Evolutionary conservation across 2,797 vertebrate species (phyloP).

Genomic region (Rachycentron canadum): DNA sequence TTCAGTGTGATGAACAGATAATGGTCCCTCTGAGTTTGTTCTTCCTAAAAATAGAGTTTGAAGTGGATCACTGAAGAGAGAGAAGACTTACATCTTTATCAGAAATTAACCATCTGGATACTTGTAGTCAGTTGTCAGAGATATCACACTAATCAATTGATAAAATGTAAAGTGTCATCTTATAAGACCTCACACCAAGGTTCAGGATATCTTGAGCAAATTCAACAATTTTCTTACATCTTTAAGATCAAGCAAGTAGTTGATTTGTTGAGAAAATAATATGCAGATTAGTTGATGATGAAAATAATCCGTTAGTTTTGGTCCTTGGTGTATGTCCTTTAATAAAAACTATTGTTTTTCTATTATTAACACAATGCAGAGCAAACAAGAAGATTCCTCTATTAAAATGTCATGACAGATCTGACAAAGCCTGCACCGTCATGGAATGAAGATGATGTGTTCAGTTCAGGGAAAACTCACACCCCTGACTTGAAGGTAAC

Average conservation of each 20-base stretch:
- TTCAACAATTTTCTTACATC: neutral
- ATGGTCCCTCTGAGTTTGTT: neutral
- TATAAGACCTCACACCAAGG: neutral
- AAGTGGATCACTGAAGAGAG: neutral
- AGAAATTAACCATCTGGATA: neutral
- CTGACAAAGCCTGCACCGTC: conserved; percentile 13
- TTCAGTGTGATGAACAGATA: conserved; percentile 3
- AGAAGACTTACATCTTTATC: neutral
- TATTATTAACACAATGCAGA: conserved; percentile 2
- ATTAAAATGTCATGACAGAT: conserved; percentile 35
- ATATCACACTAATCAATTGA: neutral
- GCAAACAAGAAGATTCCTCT: neutral
- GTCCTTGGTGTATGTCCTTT: no score
- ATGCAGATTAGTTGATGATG: neutral
- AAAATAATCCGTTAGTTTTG: no score
- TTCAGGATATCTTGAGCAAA: neutral
- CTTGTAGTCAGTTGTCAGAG: neutral
- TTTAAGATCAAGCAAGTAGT: neutral
- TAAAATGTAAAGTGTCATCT: neutral
- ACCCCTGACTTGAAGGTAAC: conserved; percentile 71
- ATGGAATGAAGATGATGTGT: conserved; percentile 44
- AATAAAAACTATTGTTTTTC: no score
- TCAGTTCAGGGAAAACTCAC: conserved; percentile 41
- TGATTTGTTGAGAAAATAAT: neutral
- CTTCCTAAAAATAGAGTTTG: neutral